phyloP scores from a whole-genome alignment of 1,140 invertebrate genomes.

The Rhyacophila brunnea region DNA sequence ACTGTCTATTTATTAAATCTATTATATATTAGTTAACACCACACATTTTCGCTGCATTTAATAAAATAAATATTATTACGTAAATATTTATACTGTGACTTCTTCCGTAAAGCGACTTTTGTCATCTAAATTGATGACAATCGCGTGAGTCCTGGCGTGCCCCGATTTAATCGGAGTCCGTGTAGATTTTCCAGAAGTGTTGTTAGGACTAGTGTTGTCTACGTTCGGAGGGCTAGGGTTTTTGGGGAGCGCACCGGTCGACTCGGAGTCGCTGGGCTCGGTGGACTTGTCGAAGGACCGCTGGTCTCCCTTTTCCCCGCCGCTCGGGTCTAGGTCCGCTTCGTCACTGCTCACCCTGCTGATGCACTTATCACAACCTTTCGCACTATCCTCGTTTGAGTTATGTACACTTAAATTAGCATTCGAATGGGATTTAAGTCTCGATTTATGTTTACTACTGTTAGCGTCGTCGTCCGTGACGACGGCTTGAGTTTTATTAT shows the following conservation, averaged over 20 bases:
- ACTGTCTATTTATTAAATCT: not conserved
- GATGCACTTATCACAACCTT: constrained; percentile 40
- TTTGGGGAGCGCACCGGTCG: constrained; percentile 36
- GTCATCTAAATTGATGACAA: constrained; percentile 76
- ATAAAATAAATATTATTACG: not conserved
- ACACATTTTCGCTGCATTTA: not conserved
- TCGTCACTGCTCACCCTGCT: constrained; percentile 24
- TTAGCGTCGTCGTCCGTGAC: constrained; percentile 3
- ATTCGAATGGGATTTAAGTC: constrained; percentile 18
- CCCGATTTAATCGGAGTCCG: constrained; percentile 56
- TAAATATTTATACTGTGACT: constrained; percentile 65
- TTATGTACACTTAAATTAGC: constrained; percentile 6
- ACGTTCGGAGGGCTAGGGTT: constrained; percentile 1
- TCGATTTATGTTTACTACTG: constrained; percentile 14
- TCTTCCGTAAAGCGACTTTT: constrained; percentile 78
- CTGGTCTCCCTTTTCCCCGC: constrained; percentile 35
- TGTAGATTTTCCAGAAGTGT: constrained; percentile 20
- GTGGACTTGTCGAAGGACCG: constrained; percentile 42
- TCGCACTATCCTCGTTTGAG: constrained; percentile 22
- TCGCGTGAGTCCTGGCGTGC: constrained; percentile 68
- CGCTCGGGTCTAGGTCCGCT: constrained; percentile 27
- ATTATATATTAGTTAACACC: not conserved
- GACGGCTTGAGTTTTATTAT: constrained; percentile 25
- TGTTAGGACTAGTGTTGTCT: constrained; percentile 24
- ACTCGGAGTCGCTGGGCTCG: constrained; percentile 45